These are phyloP conservation scores for Myrmecobius fasciatus DNA, from an alignment of 2,113 vertebrate genomes.

Conservation along the genomic window DNA sequence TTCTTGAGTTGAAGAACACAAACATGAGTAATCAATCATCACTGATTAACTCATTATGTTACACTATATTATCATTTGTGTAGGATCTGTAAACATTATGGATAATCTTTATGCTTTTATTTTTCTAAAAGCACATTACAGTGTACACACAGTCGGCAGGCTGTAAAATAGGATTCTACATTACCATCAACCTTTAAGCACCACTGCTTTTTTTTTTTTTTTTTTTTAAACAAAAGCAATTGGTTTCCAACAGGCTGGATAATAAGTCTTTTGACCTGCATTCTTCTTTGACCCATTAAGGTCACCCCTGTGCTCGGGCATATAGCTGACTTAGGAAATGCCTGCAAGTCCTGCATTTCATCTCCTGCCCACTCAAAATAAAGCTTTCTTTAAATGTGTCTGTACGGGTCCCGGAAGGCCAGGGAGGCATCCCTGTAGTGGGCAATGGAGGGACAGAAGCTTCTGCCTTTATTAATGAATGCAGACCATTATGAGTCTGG, in stretches of 20 bases:
- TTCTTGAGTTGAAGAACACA: slow-evolving; percentile 84
- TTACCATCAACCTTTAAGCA: slow-evolving; percentile 83
- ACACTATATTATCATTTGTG: slow-evolving; percentile 79
- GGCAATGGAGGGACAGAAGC: slow-evolving; percentile 96
- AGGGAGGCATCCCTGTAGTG: slow-evolving; percentile 94
- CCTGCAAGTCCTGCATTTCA: slow-evolving; percentile 92
- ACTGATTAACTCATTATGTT: slow-evolving; percentile 87
- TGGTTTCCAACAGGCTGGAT: slow-evolving; percentile 96
- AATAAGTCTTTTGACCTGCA: slow-evolving; percentile 98
- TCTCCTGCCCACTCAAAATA: slow-evolving; percentile 93
- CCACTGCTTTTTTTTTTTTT: slow-evolving; percentile 69
- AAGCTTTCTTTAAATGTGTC: slow-evolving; percentile 98
- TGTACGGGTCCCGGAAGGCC: slow-evolving; percentile 90
- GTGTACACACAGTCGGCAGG: slow-evolving; percentile 50
- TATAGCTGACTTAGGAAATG: slow-evolving; percentile 90
- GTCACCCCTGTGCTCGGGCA: slow-evolving; percentile 88
- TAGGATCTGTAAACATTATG: slow-evolving; percentile 70
- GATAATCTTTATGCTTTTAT: slow-evolving; percentile 55
- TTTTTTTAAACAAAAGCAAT: slow-evolving; percentile 92
- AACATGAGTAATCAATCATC: slow-evolving; percentile 86
- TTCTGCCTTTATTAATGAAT: slow-evolving; percentile 99
- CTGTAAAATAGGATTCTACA: slow-evolving; percentile 81
- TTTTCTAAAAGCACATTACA: slow-evolving; percentile 62
- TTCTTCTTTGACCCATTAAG: slow-evolving; percentile 93
- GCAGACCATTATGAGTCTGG: slow-evolving; percentile 99